A percentile compares a stretch with the other conserved stretches of the same genome.
Conservation (phyloP, 2,797 vertebrate species). For the Myripristis jacobus region DNA sequence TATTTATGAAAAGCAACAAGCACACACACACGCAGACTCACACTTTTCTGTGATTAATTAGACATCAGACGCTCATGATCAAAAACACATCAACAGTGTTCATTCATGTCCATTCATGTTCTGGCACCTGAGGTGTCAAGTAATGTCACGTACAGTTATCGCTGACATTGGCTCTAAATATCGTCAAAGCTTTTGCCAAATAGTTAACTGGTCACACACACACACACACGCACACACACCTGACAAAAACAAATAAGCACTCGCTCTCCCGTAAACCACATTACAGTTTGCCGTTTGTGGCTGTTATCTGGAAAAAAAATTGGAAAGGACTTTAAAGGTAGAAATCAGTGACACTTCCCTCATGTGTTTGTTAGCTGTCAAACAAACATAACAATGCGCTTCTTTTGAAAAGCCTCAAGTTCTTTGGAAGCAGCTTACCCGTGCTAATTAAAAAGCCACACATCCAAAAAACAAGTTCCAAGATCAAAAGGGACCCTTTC, state of each 20-base stretch:
- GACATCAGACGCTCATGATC: no score
- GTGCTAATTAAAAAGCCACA: no score
- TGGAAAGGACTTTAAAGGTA: background rate
- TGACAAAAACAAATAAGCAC: background rate
- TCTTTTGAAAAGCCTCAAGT: background rate
- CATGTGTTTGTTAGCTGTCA: background rate
- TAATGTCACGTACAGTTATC: background rate
- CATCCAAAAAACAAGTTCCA: background rate
- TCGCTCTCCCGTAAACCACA: no score
- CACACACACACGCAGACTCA: conserved; percentile 3
- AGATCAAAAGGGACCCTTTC: background rate
- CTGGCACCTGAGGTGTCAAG: background rate
- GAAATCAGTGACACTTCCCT: background rate
- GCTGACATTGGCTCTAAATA: background rate
- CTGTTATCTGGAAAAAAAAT: conserved; percentile 6
- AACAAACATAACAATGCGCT: background rate
- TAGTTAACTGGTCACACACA: background rate
- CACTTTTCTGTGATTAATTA: background rate
- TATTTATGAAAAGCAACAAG: conserved; percentile 33
- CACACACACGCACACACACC: background rate
- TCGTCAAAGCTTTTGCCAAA: background rate
- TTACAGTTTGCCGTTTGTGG: background rate
- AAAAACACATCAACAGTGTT: background rate
- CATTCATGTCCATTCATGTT: no score
- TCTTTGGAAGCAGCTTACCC: no score